Evolutionary conservation across 2,888 invertebrate species (phyloP).

Genomic region (Prosapia bicincta): DNA sequence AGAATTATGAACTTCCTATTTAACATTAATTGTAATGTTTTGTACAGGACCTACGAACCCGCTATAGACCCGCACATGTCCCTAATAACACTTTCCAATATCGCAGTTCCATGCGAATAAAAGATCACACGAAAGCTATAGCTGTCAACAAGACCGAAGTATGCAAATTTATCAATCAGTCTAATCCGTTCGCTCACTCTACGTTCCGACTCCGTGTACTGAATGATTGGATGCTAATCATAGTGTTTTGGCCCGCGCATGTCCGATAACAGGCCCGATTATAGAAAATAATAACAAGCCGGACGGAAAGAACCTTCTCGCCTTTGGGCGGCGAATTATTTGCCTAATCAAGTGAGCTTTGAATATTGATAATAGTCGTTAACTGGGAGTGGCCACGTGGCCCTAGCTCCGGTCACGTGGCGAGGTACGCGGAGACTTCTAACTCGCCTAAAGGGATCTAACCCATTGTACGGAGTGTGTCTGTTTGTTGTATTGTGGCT

Average conservation of each 20-base stretch:
- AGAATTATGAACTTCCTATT: no score
- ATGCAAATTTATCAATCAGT: neutral
- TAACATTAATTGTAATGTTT: no score
- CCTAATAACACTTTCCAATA: no score
- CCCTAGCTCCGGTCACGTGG: neutral
- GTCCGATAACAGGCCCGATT: neutral
- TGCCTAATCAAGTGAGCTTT: neutral
- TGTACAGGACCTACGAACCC: no score
- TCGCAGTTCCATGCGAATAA: no score
- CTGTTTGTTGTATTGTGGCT: conserved; percentile 25
- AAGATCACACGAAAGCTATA: neutral
- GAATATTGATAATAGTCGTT: neutral
- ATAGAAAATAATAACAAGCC: neutral
- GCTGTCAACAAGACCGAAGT: neutral
- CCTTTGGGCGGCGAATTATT: neutral
- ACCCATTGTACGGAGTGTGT: conserved; percentile 11
- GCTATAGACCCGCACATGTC: no score
- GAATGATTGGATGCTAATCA: neutral
- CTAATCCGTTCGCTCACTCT: neutral
- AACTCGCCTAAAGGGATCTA: neutral
- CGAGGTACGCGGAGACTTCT: neutral
- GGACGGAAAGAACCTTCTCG: neutral
- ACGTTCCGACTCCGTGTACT: neutral
- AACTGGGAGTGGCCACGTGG: neutral
- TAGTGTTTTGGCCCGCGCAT: neutral